Evolutionary conservation across 2,797 vertebrate genomes (phyloP).

Genomic region (Erpetoichthys calabaricus): DNA sequence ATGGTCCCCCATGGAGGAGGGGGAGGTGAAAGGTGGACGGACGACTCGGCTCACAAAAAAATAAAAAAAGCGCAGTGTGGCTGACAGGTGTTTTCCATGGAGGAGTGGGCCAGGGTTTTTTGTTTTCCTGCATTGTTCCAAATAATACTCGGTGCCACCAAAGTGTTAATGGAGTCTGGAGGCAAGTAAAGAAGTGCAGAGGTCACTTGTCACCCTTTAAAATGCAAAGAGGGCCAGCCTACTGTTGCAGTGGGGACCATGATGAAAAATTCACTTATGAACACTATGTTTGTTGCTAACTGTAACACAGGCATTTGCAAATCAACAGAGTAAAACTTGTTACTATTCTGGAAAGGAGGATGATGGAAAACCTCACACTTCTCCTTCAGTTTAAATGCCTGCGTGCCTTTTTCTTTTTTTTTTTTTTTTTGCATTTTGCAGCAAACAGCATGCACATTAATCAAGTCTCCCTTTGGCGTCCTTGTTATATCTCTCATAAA

Average conservation of each 20-base stretch:
- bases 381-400: no score
- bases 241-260: background rate
- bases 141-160: background rate
- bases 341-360: background rate
- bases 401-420: background rate
- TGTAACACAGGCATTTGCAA: background rate
- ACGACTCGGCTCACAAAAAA: no score
- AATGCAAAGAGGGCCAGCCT: background rate
- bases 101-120: background rate
- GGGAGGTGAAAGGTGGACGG: no score
- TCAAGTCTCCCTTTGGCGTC: background rate
- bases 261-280: background rate
- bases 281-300: background rate
- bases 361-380: no score
- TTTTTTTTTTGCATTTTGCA: background rate
- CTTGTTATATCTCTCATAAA: conserved; percentile 5
- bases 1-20: no score
- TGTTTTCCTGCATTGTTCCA: background rate
- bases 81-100: background rate
- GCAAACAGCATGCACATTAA: conserved; percentile 7
- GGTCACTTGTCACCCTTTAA: background rate
- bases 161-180: background rate
- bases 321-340: background rate
- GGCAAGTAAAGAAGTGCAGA: background rate
- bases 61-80: background rate